These are phyloP conservation scores for Abrostola tripartita DNA, from an alignment of 2,888 invertebrate species.

Conservation along the genomic window DNA sequence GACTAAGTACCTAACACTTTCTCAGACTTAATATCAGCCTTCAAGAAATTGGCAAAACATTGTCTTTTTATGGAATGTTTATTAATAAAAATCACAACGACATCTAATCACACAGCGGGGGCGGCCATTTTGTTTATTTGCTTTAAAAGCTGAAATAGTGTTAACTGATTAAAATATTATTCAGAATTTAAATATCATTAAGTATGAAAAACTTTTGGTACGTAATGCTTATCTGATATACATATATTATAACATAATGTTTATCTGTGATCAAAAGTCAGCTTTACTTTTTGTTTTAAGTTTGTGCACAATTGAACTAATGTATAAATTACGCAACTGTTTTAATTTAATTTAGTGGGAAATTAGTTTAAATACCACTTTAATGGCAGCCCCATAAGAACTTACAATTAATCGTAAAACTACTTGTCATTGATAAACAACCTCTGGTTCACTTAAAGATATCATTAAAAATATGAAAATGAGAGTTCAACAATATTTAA, in stretches of 20 bases:
- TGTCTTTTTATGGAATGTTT: slow-evolving; percentile 85
- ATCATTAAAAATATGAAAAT: slow-evolving; percentile 65
- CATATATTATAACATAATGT: too few relatives aligned
- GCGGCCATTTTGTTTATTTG: slow-evolving; percentile 28
- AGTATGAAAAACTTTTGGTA: too few relatives aligned
- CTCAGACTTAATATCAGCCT: slow-evolving; percentile 82
- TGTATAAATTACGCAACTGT: too few relatives aligned
- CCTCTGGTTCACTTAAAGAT: slow-evolving; percentile 60
- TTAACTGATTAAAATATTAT: too few relatives aligned
- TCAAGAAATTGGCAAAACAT: slow-evolving; percentile 74
- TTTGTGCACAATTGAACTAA: too few relatives aligned
- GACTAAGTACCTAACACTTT: slow-evolving; percentile 65
- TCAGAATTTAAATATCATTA: too few relatives aligned
- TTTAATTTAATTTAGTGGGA: too few relatives aligned
- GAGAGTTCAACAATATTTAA: slow-evolving; percentile 80
- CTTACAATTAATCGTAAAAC: slow-evolving; percentile 53
- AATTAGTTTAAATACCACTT: too few relatives aligned
- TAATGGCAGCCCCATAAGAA: slow-evolving; percentile 46
- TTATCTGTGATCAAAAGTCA: too few relatives aligned
- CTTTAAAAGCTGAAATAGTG: not conserved
- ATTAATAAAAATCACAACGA: slow-evolving; percentile 79
- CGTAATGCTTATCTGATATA: too few relatives aligned
- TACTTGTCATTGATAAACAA: slow-evolving; percentile 64
- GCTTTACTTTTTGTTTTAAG: not conserved
- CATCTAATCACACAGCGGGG: slow-evolving; percentile 63